Evolutionary conservation across 23 tunicate species (phyloP), one percentile per base, ranked within the genome.

Genomic region (Ascidia mentula): DNA sequence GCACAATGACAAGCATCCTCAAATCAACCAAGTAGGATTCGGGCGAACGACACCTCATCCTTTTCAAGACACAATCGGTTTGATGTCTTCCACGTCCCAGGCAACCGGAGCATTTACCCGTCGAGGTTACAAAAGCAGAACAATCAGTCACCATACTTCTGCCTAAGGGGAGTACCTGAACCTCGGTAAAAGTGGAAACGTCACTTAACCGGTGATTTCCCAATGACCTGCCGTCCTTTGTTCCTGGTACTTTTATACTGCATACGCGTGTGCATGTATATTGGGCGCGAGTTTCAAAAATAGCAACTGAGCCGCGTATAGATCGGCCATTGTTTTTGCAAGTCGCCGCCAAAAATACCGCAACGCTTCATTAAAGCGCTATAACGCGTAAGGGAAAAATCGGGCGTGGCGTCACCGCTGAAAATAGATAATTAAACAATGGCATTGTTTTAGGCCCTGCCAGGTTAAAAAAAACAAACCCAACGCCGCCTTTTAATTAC

Each of bases 131-230:
- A n/a, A n/a, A n/a, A n/a, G n/a, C n/a, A n/a, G n/a, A n/a, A n/a
- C n/a, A n/a, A n/a, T n/a, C n/a, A n/a, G n/a, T n/a, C n/a, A n/a
- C n/a, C n/a, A n/a, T n/a, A n/a, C n/a, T n/a, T n/a, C n/a, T n/a
- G n/a, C n/a, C n/a, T n/a, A n/a, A 20, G 65, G 65, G 65, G 65
- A 53, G 65, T 20, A 53, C 65, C 65, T 28, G 13, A 1, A 26
- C 4, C 53, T 53, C 65, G 24, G 4, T 53, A 53, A 53, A 20
- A 42, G 65, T 26, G 65, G 65, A 53, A 53, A 53, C 24, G 65
- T 53, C 65, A 53, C 1, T 53, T 53, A 53, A 53, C 65, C 65
- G 65, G 65, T 6, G 22, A 53, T 53, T 53, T 53, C 65, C 65
- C 65, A 53, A 53, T 28, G 2, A 3, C 7, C 7, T 1, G 65